Conservation (phyloP, 2,888 invertebrate species). For the Ormyrus labotus region DNA sequence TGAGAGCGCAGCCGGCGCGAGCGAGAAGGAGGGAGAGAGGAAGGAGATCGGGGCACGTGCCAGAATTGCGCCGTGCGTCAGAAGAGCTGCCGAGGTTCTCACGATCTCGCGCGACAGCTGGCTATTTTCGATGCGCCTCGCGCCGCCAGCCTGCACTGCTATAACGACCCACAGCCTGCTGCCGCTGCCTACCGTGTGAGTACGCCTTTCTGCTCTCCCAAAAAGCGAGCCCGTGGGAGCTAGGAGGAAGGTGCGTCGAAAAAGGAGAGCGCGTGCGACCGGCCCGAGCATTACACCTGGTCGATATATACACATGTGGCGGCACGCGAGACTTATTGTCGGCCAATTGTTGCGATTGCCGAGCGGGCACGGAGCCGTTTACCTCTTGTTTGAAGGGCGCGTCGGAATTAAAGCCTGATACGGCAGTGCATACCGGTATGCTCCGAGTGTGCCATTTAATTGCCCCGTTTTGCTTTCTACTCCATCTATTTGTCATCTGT, state of each 20-base stretch:
- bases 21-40: constrained; percentile 34
- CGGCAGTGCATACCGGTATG: no score
- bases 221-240: constrained; percentile 50
- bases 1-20: constrained; percentile 48
- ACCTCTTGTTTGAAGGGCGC: no score
- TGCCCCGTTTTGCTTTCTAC: no score
- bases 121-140: constrained; percentile 58
- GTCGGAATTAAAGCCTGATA: no score
- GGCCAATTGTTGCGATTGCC: background rate
- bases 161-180: constrained; percentile 1
- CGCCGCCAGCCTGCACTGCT: constrained; percentile 46
- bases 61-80: constrained; percentile 71
- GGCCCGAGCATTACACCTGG: constrained; percentile 51
- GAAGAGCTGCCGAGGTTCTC: constrained; percentile 61
- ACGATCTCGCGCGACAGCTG: constrained; percentile 59
- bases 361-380: no score
- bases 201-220: constrained; percentile 42
- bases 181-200: background rate
- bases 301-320: background rate
- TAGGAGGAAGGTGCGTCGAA: constrained; percentile 44
- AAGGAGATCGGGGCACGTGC: constrained; percentile 69
- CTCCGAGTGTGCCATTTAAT: no score
- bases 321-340: background rate
- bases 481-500: no score
- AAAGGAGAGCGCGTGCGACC: background rate